Evolutionary conservation across 2,113 vertebrate species (phyloP), one percentile per base, ranked within the genome.

Genomic region (Toxostoma redivivum): DNA sequence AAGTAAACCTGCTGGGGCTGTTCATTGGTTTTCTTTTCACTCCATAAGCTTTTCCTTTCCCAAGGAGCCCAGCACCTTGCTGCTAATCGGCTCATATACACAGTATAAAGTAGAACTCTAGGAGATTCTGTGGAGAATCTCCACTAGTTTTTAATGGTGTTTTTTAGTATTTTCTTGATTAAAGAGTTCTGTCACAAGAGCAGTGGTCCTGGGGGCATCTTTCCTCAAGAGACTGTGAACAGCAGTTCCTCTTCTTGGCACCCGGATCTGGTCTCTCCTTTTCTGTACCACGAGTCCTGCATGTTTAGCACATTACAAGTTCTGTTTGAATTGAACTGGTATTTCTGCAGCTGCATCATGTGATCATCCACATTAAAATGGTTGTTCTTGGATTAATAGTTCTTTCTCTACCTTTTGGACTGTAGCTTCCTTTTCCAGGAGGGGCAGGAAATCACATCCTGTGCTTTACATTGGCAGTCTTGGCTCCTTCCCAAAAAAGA

Each of bases 371-470:
- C 86, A 85, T 95, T 95, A 85, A 93, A 91, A 90, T 90, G 87
- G 84, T 95, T 95, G 78, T 96, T 92, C 91, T 85, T 94, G 84
- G 74, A 95, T 92, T 95, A 94, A 89, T 82, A 90, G 89, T 91
- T 96, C 84, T 94, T 95, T 94, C 85, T 95, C 77, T 91, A 87
- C 87, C 91, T 96, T 95, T 89, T 94, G 89, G 84, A 92, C 77
- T 87, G 78, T 54, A 94, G 81, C 86, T 95, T 91, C 89, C 93
- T 92, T 89, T 95, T 94, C 73, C 81, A 90, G 91, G 81, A 91
- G 84, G 78, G 74, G 81, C 94, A 91, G 87, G 93, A 95, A 95
- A 96, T 95, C 89, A 81, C 89, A 65, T 91, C 91, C 93, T 94
- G 91, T 61, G 91, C 84, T 94, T 95, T 92, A 92, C 81, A 87